Conservation (phyloP, 2,113 vertebrate species). For the Caloenas nicobarica region DNA sequence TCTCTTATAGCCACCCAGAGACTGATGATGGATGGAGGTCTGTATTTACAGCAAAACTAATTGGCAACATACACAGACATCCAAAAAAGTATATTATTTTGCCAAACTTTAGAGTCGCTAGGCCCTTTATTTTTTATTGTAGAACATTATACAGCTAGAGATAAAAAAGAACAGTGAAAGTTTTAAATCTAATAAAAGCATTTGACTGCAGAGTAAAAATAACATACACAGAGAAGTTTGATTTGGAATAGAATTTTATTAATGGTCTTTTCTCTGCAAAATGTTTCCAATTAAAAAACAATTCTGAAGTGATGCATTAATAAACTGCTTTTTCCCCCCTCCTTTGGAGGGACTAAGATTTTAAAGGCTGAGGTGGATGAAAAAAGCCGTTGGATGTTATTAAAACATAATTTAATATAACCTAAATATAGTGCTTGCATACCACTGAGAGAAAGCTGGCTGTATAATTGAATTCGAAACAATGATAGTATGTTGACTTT, state of each 20-base stretch:
- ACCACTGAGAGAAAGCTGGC: conserved; percentile 40
- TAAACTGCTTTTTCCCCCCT: conserved; percentile 64
- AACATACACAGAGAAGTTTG: conserved; percentile 79
- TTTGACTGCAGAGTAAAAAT: conserved; percentile 82
- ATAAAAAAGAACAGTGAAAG: conserved; percentile 82
- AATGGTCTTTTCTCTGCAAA: conserved; percentile 79
- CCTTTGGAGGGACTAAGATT: conserved; percentile 66
- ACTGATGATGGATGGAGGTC: conserved; percentile 96
- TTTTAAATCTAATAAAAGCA: conserved; percentile 85
- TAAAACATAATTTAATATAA: conserved; percentile 77
- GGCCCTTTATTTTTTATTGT: conserved; percentile 77
- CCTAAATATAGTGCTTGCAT: conserved; percentile 64
- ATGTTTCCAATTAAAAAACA: conserved; percentile 86
- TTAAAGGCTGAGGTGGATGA: conserved; percentile 68
- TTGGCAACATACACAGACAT: conserved; percentile 96
- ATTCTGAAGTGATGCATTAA: conserved; percentile 76
- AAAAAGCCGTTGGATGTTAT: conserved; percentile 67
- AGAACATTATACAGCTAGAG: conserved; percentile 81
- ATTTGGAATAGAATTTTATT: conserved; percentile 81
- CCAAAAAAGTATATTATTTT: conserved; percentile 85
- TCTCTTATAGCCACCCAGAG: conserved; percentile 96
- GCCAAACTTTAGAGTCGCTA: conserved; percentile 80
- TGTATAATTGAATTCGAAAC: conserved; percentile 64
- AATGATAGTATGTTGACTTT: conserved; percentile 69
- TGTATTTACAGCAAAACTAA: conserved; percentile 97